These are phyloP conservation scores for Phataginus tetradactyla DNA, from an alignment of 2,797 vertebrate genomes.

Conservation along the genomic window DNA sequence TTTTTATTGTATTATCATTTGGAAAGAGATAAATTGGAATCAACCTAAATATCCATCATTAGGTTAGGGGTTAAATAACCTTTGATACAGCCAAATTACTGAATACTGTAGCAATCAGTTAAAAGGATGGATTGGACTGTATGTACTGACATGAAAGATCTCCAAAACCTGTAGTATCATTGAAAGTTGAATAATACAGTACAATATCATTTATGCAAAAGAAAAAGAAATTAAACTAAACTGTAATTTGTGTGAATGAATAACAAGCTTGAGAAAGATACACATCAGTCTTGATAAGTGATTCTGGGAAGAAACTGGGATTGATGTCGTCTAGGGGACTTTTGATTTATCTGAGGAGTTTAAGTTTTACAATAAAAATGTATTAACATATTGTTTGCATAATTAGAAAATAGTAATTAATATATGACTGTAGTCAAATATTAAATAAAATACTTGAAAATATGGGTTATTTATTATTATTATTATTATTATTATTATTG, in stretches of 20 bases:
- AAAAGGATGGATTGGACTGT: neutral
- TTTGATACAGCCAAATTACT: conserved; percentile 18
- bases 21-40: conserved; percentile 11
- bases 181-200: neutral
- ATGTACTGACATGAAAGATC: neutral
- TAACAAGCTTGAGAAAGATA: conserved; percentile 17
- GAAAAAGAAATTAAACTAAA: neutral
- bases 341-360: neutral
- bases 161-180: neutral
- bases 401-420: conserved; percentile 51
- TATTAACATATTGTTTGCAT: neutral
- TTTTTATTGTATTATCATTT: conserved; percentile 34
- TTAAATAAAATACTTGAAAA: conserved; percentile 31
- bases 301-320: conserved; percentile 32
- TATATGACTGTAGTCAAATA: neutral
- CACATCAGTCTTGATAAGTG: neutral
- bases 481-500: neutral
- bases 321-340: neutral
- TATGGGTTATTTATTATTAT: neutral
- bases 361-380: conserved; percentile 15
- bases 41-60: neutral
- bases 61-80: neutral
- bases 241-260: neutral
- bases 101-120: neutral
- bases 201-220: conserved; percentile 15